Evolutionary conservation across 1,140 invertebrate genomes (phyloP).

Genomic region (Zaprionus capensis): DNA sequence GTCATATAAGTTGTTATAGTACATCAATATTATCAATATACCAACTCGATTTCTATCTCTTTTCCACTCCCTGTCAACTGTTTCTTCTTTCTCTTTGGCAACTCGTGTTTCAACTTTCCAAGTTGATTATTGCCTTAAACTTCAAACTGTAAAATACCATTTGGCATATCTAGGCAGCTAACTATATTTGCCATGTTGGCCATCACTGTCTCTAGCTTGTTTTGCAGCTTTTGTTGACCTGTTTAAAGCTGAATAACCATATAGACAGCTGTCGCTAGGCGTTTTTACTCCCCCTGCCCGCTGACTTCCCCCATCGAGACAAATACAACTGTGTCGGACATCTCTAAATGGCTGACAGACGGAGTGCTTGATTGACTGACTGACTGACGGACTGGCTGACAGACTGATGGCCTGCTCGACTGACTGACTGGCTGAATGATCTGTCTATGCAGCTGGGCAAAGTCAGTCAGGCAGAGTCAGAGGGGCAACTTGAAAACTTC

Average conservation of each 20-base stretch:
- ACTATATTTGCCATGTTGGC: constrained; percentile 1
- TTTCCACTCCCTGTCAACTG: neutral
- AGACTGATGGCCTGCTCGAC: constrained; percentile 33
- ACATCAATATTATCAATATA: too few relatives aligned
- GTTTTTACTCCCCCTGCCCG: neutral
- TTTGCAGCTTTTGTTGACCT: constrained; percentile 29
- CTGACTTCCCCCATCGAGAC: neutral
- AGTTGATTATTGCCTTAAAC: constrained; percentile 34
- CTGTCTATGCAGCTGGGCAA: constrained; percentile 43
- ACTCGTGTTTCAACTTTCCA: constrained; percentile 27
- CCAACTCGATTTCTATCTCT: too few relatives aligned
- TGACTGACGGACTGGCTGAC: constrained; percentile 13
- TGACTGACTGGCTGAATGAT: constrained; percentile 49
- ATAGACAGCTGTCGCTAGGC: constrained; percentile 36
- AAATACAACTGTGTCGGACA: constrained; percentile 17
- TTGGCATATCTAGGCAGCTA: constrained; percentile 12
- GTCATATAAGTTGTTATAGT: too few relatives aligned
- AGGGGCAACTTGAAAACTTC: constrained; percentile 65
- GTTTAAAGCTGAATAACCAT: constrained; percentile 43
- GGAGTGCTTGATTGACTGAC: neutral
- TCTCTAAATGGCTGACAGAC: constrained; percentile 47
- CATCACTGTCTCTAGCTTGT: constrained; percentile 9
- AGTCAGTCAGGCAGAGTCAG: constrained; percentile 22
- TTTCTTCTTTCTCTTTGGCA: constrained; percentile 1
- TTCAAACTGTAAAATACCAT: constrained; percentile 16